Evolutionary conservation across 2,797 vertebrate genomes (phyloP).

Genomic region (Cynodonichthys magdalenae): DNA sequence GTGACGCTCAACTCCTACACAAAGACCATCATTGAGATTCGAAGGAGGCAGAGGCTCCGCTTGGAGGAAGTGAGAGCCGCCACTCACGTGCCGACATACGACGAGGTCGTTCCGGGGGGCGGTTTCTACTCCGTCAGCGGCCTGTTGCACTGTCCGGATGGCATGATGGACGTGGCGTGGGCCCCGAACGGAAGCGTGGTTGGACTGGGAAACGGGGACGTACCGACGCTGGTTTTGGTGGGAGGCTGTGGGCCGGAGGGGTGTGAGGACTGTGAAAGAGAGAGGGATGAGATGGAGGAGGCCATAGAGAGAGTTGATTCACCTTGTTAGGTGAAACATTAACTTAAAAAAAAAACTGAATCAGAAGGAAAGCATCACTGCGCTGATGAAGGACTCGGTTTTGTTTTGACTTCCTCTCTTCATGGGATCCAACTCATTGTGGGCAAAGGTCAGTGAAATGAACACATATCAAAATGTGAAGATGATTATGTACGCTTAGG

Average conservation of each 20-base stretch:
- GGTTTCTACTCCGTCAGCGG: conserved; percentile 82
- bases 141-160: conserved; percentile 77
- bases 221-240: conserved; percentile 78
- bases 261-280: conserved; percentile 84
- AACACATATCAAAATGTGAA: conserved; percentile 26
- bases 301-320: conserved; percentile 72
- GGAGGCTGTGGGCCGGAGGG: conserved; percentile 78
- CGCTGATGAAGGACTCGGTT: conserved; percentile 16
- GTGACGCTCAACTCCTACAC: conserved; percentile 89
- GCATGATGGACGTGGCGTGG: conserved; percentile 78
- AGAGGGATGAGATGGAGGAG: conserved; percentile 80
- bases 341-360: conserved; percentile 33
- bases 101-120: conserved; percentile 76
- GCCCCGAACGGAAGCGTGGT: conserved; percentile 64
- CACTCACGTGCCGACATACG: conserved; percentile 74
- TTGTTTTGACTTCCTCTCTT: conserved; percentile 29
- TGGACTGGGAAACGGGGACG: conserved; percentile 71
- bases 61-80: conserved; percentile 74
- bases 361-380: conserved; percentile 1
- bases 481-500: conserved; percentile 1
- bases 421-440: conserved; percentile 1
- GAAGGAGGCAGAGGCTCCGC: conserved; percentile 74
- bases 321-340: conserved; percentile 67
- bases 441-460: conserved; percentile 25
- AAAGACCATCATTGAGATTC: conserved; percentile 86